Evolutionary conservation across 2,113 vertebrate genomes (phyloP), one percentile per base, ranked within the genome.

Genomic region (Rhinolophus sinicus): DNA sequence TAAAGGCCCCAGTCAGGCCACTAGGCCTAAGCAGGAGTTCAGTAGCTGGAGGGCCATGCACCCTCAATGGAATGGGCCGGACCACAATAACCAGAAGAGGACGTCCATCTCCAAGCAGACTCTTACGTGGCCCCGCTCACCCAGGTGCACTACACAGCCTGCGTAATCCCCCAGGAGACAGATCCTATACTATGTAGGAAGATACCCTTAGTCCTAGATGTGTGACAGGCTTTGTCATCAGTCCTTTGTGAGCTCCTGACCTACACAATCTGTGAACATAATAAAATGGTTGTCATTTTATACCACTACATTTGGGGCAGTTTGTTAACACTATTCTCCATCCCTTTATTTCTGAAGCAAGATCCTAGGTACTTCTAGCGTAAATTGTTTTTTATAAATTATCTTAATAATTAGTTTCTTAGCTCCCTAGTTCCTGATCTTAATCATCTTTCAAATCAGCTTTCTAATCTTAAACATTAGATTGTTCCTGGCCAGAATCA

Each of bases 311-410:
- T 94, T 76, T 96, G 47, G 22, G 24, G 33, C 8, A 13, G 15
- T 69, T 85, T 88, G 40, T 91, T 75, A 80, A 82, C 8, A 58
- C 60, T 67, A 19, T 77, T 82, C 14, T 73, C 44, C 35, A 54
- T 40, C 35, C 2, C 80, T 69, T 75, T 88, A 60, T 69, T 92
- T 88, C 50, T 80, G 26, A 93, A 93, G 19, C 35, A 52, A 84
- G 50, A 28, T 83, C 44, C 22, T 60, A 65, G n/a, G 22, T 26
- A 60, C 3, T 60, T 38, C 24, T 33, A 95, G 8, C 15, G 65
- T 12, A 76, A 70, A 65, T 85, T 75, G 56, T 88, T 94, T 81
- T 84, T n/a, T n/a, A n/a, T n/a, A n/a, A n/a, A n/a, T n/a, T n/a
- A n/a, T n/a, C n/a, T n/a, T n/a, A n/a, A n/a, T n/a, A n/a, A n/a